Evolutionary conservation across 2,797 vertebrate species (phyloP), one percentile per base, ranked within the genome.

Genomic region (Ctenopoma multispine): DNA sequence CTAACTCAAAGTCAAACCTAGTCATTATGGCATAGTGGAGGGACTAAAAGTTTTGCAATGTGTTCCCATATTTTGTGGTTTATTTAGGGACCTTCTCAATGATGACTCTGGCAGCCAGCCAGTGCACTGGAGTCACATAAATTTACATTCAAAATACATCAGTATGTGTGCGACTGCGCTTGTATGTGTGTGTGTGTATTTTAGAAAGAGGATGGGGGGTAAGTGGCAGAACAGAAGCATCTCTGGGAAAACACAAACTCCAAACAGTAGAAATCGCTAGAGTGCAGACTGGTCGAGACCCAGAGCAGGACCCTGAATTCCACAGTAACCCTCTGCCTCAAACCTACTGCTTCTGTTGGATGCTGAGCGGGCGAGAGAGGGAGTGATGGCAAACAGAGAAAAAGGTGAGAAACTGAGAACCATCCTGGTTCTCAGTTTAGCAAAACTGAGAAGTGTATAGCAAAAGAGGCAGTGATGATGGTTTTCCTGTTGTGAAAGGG

Each of bases 201-300:
- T 75, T 48, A 70, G 61, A 60, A 31, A 73, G 62, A 64, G 65
- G 40, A 61, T 27, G 72, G 65, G 48, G 75, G 74, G 61, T 53
- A 72, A 59, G 72, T 56, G 34, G 77, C 63, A 62, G 59, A 89
- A 63, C 69, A 84, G 74, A 85, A 86, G 79, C 84, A 85, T 92
- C 90, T 89, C 83, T 93, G 93, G 92, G 93, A 92, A 92, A 91
- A 88, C 79, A 84, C 69, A 89, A 92, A 89, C 75, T 87, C 79
- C 77, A 90, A 90, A 83, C 86, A 91, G 82, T 70, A 78, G 83
- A 91, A 93, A 84, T 83, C 89, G 88, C 82, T 87, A 69, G 87
- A 85, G 84, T 87, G 79, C 78, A 88, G 87, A 83, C 79, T 85
- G 87, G 85, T 87, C 72, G 15, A 76, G 88, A 85, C 86, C 81